Evolutionary conservation across 1,140 invertebrate genomes (phyloP).

Genomic region (Temnothorax longispinosus): DNA sequence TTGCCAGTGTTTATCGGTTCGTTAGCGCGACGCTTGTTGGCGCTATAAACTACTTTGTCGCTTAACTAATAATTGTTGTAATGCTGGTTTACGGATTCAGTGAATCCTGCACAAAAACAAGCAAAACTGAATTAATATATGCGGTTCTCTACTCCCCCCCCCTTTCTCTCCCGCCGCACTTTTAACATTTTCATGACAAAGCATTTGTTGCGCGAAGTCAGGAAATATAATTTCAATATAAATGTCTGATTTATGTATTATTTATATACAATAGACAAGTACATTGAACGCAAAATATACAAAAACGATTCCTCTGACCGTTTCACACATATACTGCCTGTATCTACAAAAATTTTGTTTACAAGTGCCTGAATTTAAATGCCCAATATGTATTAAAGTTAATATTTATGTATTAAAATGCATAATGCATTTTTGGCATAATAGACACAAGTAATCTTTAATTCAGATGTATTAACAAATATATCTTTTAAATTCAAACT

Average conservation of each 20-base stretch:
- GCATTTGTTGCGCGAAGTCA: neutral
- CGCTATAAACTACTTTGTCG: neutral
- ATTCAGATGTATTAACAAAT: neutral
- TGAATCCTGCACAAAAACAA: neutral
- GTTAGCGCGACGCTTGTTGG: neutral
- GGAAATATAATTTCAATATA: neutral
- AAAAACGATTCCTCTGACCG: neutral
- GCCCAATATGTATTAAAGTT: neutral
- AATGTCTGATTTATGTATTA: conserved; percentile 13
- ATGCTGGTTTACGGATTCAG: neutral
- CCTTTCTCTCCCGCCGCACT: neutral
- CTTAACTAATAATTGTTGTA: neutral
- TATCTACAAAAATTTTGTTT: neutral
- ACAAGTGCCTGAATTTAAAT: neutral
- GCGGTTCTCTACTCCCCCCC: neutral
- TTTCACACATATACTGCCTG: neutral
- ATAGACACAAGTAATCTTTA: conserved; percentile 16
- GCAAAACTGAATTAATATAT: neutral
- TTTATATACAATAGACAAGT: neutral
- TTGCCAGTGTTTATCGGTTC: conserved; percentile 29
- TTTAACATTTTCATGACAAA: conserved; percentile 5
- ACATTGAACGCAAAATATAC: neutral
- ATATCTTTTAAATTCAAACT: conserved; percentile 5
- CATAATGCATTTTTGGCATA: neutral
- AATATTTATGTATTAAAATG: conserved; percentile 25